Percentiles rank a stretch among this genome's conserved stretches.
These are phyloP conservation scores for Gibbula magus DNA, from an alignment of 2,888 invertebrate species.

Conservation along the genomic window DNA sequence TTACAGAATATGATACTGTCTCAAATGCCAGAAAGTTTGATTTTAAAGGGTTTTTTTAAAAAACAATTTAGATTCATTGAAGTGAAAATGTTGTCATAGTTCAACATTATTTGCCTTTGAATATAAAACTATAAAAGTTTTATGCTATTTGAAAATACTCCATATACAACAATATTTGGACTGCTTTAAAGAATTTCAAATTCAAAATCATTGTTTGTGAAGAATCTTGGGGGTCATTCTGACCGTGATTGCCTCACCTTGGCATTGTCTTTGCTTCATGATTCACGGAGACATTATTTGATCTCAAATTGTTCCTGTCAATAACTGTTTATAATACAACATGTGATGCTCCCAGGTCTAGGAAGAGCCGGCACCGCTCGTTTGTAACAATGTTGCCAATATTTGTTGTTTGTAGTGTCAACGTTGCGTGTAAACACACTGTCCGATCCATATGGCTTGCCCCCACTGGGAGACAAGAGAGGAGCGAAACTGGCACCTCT, in stretches of 20 bases:
- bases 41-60: too few relatives aligned
- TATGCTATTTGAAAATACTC: too few relatives aligned
- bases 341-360: background rate
- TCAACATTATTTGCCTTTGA: too few relatives aligned
- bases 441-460: background rate
- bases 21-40: too few relatives aligned
- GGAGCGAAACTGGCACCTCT: background rate
- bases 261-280: background rate
- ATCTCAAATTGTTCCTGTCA: constrained; percentile 5
- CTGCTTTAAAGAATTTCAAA: too few relatives aligned
- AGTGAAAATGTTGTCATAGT: too few relatives aligned
- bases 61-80: too few relatives aligned
- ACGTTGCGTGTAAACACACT: background rate
- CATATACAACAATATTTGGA: too few relatives aligned
- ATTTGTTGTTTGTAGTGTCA: constrained; percentile 9
- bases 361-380: background rate
- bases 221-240: background rate
- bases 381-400: constrained; percentile 3
- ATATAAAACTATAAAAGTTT: too few relatives aligned
- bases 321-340: constrained; percentile 5
- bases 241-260: background rate
- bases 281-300: background rate
- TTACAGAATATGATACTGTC: too few relatives aligned
- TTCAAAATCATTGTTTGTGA: too few relatives aligned
- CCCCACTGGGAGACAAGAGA: background rate